Percentiles rank a stretch among this genome's conserved stretches.
Evolutionary conservation across 2,888 invertebrate genomes (phyloP).

Genomic region (Dichetophora obliterata): DNA sequence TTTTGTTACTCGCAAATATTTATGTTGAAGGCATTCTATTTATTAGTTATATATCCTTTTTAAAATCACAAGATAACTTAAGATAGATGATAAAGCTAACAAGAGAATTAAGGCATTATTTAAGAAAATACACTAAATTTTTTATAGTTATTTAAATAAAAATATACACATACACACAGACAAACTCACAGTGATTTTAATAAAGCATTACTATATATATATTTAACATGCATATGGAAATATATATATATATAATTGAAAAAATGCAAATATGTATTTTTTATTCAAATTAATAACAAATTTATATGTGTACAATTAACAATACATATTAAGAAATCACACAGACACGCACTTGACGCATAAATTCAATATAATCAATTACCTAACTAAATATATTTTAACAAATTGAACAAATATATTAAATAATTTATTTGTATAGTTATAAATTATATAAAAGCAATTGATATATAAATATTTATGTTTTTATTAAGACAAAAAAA

Average conservation of each 20-base stretch:
- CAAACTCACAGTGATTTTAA: conserved; percentile 30
- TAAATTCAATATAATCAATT: conserved; percentile 25
- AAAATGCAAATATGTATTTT: conserved; percentile 20
- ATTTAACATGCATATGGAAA: conserved; percentile 7
- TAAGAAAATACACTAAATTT: conserved; percentile 12
- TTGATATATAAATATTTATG: conserved; percentile 40
- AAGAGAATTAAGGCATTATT: neutral
- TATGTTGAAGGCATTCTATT: conserved; percentile 3
- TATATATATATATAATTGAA: neutral
- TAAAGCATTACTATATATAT: conserved; percentile 15
- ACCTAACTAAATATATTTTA: conserved; percentile 23
- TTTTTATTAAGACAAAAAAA: conserved; percentile 34
- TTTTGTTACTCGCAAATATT: neutral
- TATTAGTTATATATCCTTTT: neutral
- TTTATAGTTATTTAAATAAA: conserved; percentile 1
- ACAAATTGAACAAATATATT: conserved; percentile 36
- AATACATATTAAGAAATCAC: conserved; percentile 25
- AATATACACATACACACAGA: conserved; percentile 7
- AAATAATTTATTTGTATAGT: conserved; percentile 39
- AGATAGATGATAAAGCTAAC: conserved; percentile 2
- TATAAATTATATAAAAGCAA: conserved; percentile 43
- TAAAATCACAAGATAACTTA: neutral
- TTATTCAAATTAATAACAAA: neutral
- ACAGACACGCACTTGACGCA: conserved; percentile 12
- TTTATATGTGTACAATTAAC: conserved; percentile 30